These are phyloP conservation scores for Nylanderia fulva DNA, from an alignment of 1,140 invertebrate species.

Conservation along the genomic window DNA sequence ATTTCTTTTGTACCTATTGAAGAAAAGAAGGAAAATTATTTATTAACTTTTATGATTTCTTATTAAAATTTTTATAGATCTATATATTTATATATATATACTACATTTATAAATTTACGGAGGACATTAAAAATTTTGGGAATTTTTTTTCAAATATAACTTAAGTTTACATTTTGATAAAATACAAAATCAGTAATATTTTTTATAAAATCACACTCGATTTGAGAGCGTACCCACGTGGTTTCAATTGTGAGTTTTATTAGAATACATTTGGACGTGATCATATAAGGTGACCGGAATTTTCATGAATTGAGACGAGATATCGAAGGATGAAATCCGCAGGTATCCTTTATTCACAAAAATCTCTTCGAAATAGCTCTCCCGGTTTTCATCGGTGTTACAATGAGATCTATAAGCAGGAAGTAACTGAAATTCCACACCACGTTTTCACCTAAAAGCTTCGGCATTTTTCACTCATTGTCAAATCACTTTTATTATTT, in stretches of 20 bases:
- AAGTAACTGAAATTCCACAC: conserved; percentile 78
- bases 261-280: background rate
- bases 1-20: conserved; percentile 86
- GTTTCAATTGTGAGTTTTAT: background rate
- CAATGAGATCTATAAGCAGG: conserved; percentile 65
- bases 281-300: background rate
- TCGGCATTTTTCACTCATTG: conserved; percentile 15
- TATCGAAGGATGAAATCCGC: conserved; percentile 22
- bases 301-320: conserved; percentile 7
- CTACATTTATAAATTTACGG: background rate
- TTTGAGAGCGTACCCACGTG: background rate
- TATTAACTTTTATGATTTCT: background rate
- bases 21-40: conserved; percentile 66
- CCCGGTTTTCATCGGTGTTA: conserved; percentile 6
- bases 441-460: conserved; percentile 67
- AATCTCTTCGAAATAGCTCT: conserved; percentile 18
- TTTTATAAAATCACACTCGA: background rate
- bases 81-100: background rate
- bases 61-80: background rate
- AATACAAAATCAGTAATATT: background rate
- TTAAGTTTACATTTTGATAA: background rate
- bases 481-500: background rate
- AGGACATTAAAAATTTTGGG: background rate
- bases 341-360: background rate
- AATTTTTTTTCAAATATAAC: background rate